Conservation (phyloP, 2,888 invertebrate genomes). For the Eristalis intricaria region DNA sequence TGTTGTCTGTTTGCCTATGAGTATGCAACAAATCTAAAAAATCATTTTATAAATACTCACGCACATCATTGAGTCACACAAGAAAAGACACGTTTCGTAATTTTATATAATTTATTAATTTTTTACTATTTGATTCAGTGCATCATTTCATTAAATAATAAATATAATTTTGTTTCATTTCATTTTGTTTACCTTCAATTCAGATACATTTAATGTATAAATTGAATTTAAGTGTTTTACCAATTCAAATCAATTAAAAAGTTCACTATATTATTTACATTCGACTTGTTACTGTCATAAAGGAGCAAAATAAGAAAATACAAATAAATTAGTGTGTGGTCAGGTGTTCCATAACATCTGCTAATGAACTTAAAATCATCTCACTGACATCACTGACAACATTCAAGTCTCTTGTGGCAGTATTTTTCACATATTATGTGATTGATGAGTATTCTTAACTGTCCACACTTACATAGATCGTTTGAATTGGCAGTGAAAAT, state of each 20-base stretch:
- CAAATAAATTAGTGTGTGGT: slow-evolving; percentile 50
- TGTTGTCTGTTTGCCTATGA: neutral
- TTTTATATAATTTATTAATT: slow-evolving; percentile 76
- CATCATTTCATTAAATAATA: slow-evolving; percentile 78
- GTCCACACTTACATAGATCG: slow-evolving; percentile 7
- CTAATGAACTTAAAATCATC: neutral
- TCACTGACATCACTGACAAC: neutral
- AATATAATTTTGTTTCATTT: slow-evolving; percentile 74
- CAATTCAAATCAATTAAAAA: slow-evolving; percentile 73
- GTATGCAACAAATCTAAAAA: neutral
- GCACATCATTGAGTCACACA: neutral
- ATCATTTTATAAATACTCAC: neutral
- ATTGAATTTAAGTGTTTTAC: slow-evolving; percentile 71
- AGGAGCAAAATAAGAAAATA: slow-evolving; percentile 39
- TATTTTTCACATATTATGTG: slow-evolving; percentile 21
- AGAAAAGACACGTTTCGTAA: slow-evolving; percentile 50
- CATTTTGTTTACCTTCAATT: slow-evolving; percentile 52
- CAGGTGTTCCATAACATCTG: neutral
- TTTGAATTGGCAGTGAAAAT: slow-evolving; percentile 64
- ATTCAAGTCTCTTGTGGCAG: slow-evolving; percentile 24
- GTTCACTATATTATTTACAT: slow-evolving; percentile 70
- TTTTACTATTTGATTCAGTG: slow-evolving; percentile 81
- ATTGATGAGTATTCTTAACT: slow-evolving; percentile 18
- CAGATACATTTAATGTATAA: slow-evolving; percentile 69
- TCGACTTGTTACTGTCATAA: slow-evolving; percentile 46